Evolutionary conservation across 2,797 vertebrate species (phyloP), one percentile per base, ranked within the genome.

Genomic region (Syngnathus rostellatus): DNA sequence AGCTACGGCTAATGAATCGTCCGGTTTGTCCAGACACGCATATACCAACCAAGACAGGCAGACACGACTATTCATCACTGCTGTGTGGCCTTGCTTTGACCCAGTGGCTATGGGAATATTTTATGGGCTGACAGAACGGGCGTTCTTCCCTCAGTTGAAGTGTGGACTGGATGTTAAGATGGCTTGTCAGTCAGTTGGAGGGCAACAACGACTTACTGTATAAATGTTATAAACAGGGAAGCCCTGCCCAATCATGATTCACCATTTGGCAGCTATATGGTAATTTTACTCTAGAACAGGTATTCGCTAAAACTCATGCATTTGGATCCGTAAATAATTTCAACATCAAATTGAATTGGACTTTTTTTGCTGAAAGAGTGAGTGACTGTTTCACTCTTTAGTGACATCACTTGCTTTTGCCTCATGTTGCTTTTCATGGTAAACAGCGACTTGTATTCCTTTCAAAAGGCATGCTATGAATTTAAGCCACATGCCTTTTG

Each of bases 61-160:
- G 25, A 57, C 54, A 7, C 12, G 16, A 23, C 21, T 25, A 54
- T 54, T 54, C 53, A 25, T 54, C 53, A 25, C 23, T 25, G 21
- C 23, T 5, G 54, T 25, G 11, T 57, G 54, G 54, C 54, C 54
- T 37, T 57, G 25, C 14, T 57, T 57, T 57, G 25, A 37, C 54
- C 25, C 12, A 57, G 23, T 16, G 25, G 25, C 54, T 57, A 14
- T 46, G 14, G 68, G 38, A 23, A 62, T 17, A 66, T 21, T 16
- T 11, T 68, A 77, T 74, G 58, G 74, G 72, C 67, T 68, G 63
- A 67, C 67, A 74, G 72, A 16, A 48, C 12, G 46, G 46, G 16
- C 6, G 48, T 51, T 51, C 19, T 19, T 51, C 11, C 48, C 19
- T 57, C 25, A 16, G 12, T 31, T 57, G 54, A 25, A 57, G 54